Evolutionary conservation across 2,888 invertebrate species (phyloP), one percentile per base, ranked within the genome.

Genomic region (Drosophila mayaguana): DNA sequence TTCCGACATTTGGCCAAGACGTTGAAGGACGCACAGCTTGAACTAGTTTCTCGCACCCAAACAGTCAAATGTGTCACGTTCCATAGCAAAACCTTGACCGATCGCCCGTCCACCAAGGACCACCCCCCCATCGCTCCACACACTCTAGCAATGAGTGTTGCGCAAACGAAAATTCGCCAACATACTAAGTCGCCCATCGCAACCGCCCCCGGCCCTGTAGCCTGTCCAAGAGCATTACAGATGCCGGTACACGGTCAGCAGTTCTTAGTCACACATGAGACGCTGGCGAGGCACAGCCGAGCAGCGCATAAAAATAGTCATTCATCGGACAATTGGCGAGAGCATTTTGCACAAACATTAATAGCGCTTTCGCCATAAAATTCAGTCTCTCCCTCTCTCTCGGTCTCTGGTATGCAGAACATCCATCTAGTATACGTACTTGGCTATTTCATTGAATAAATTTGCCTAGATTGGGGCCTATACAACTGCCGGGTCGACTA

Each of bases 41-140:
- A 64, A 67, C 72, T 72, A 72, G 70, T 78, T 85, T 75, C 56
- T 55, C 38, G 46, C 45, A 51, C 63, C 36, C 38, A 53, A 65
- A 50, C 55, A 34, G 67, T 73, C 70, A 70, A 74, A 76, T 82
- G 81, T 83, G 83, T 75, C 74, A 84, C 87, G 72, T 86, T 78
- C 70, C 71, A 69, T 63, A 72, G 72, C 68, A 48, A 81, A 84
- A 81, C 84, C 84, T 84, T 84, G 84, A 84, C 84, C 84, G 89
- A 88, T 88, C 87, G 66, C 56, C 80, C 63, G 56, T 53, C 72
- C 66, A 59, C 54, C 46, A 38, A 16, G 28, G 36, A 57, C 45
- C 63, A 54, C 42, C 72, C 51, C 40, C 22, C 12, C 25, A 6
- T 7, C 46, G 8, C 46, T 8, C 9, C 45, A 16, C 22, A 46